Evolutionary conservation across 2,888 invertebrate species (phyloP).

Genomic region (Empis livida): DNA sequence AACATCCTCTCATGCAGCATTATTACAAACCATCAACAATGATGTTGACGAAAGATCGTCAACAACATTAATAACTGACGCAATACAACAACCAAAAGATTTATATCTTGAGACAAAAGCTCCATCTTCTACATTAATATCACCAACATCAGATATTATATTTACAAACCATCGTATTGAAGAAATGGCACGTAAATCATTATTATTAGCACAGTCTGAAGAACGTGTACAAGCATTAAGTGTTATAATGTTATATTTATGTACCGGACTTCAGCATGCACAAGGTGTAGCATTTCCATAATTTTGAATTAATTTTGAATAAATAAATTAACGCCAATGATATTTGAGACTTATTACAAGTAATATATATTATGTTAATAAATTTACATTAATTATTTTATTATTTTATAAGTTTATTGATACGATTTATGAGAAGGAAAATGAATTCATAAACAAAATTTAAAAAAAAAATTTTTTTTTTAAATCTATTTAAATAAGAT

Average conservation of each 20-base stretch:
- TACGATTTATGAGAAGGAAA: too few species aligned
- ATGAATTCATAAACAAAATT: too few species aligned
- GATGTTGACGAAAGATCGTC: constrained; percentile 33
- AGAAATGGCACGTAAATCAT: constrained; percentile 23
- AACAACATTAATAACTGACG: constrained; percentile 6
- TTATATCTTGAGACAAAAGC: constrained; percentile 12
- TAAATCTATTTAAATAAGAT: too few species aligned
- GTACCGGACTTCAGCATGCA: constrained; percentile 70
- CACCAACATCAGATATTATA: neutral
- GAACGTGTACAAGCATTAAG: constrained; percentile 82
- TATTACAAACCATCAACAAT: constrained; percentile 21
- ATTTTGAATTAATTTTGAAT: neutral
- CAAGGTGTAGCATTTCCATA: constrained; percentile 29
- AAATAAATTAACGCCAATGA: too few species aligned
- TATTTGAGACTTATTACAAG: too few species aligned
- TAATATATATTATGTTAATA: too few species aligned
- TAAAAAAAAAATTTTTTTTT: too few species aligned
- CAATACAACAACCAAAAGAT: constrained; percentile 7
- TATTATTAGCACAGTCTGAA: constrained; percentile 53
- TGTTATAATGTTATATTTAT: constrained; percentile 87
- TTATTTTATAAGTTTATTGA: too few species aligned
- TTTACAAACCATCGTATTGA: constrained; percentile 7
- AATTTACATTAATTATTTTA: too few species aligned
- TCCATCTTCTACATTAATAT: neutral
- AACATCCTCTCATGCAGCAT: constrained; percentile 42